Evolutionary conservation across 2,113 vertebrate genomes (phyloP).

Genomic region (Naja naja): DNA sequence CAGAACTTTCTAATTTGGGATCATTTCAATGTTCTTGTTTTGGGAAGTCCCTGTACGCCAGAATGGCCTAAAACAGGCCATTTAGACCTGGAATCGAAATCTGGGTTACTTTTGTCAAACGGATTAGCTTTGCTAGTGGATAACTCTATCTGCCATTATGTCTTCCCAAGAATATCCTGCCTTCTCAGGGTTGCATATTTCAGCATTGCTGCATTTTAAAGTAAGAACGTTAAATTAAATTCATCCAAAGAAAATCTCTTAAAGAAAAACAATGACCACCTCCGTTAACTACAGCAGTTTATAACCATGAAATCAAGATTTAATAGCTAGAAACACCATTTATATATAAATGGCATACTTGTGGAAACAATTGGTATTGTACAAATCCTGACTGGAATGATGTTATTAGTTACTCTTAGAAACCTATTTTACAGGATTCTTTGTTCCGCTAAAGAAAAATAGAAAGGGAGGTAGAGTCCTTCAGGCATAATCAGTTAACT

Average conservation of each 20-base stretch:
- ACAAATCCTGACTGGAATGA: neutral
- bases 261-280: neutral
- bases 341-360: neutral
- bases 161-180: neutral
- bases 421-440: neutral
- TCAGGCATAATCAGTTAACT: neutral
- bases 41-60: no score
- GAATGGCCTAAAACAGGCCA: neutral
- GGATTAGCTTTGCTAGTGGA: neutral
- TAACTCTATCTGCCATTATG: neutral
- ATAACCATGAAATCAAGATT: neutral
- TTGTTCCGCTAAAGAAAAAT: neutral
- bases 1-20: neutral
- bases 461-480: neutral
- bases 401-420: neutral
- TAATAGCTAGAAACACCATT: neutral
- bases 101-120: neutral
- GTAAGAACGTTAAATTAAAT: neutral
- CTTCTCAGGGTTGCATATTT: neutral
- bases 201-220: neutral
- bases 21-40: neutral
- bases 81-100: neutral
- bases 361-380: neutral
- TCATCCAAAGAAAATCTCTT: neutral
- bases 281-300: neutral